Evolutionary conservation across 2,888 invertebrate species (phyloP), one percentile per base, ranked within the genome.

Genomic region (Mylabris sibirica): DNA sequence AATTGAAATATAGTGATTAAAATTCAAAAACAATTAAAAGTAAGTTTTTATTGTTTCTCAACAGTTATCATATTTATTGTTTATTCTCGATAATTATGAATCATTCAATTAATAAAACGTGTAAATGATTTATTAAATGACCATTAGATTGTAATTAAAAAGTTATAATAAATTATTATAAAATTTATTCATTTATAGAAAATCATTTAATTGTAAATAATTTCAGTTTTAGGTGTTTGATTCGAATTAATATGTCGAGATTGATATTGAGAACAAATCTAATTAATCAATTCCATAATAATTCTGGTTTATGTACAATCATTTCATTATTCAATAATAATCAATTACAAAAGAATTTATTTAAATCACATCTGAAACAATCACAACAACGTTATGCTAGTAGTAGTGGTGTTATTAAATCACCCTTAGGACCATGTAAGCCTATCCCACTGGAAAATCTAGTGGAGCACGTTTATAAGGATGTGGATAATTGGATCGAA

Each of bases 401-500:
- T 34, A 69, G 70, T 34, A 74, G 69, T 44, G 79, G 78, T 20
- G 75, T 87, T 5, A 72, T 88, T 3, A 84, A 82, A 70, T 88
- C 88, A 22, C 85, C 85, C 1, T 88, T 88, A 79, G 88, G 88
- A 72, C 86, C 87, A 74, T 65, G 72, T 5, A 86, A 88, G 30
- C 83, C 86, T 73, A 83, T 89, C 69, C 89, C 89, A 0, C 87
- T 88, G 60, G 86, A 88, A 79, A 87, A 88, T 63, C 80, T 91
- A 66, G 87, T 89, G 30, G 88, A 92, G 44, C 87, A 86, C 81
- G 83, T 91, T 66, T 91, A 89, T 85, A 85, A 86, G 71, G 86
- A 89, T 74, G 75, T 86, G 34, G 87, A 88, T 60, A 79, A 87
- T 69, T 90, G 89, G 87, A 83, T 87, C 11, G 84, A 87, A 22